phyloP scores from a whole-genome alignment of 2,113 vertebrate species.

The Emydocephalus ijimae region DNA sequence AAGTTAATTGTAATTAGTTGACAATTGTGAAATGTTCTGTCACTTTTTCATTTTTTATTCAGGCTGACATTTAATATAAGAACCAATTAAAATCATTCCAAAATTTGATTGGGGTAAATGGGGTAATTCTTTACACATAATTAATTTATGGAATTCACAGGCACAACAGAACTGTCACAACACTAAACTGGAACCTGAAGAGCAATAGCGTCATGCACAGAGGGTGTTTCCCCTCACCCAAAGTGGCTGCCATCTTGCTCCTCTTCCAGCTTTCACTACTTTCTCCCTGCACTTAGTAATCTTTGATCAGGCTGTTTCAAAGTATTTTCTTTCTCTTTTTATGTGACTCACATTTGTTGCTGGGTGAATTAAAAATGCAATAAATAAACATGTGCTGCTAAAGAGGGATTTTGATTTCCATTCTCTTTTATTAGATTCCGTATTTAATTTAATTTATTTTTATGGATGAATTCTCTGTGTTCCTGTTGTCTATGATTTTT shows the following conservation, averaged over 20 bases:
- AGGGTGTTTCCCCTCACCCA: neutral
- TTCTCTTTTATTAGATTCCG: neutral
- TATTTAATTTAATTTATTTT: neutral
- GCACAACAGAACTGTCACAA: neutral
- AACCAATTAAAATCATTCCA: neutral
- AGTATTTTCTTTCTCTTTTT: neutral
- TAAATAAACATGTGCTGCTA: neutral
- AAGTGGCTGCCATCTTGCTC: neutral
- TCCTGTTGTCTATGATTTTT: neutral
- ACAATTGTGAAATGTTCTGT: neutral
- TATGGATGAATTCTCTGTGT: neutral
- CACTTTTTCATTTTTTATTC: neutral
- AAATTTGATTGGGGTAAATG: neutral
- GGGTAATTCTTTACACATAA: neutral
- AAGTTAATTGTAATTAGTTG: conserved; percentile 2
- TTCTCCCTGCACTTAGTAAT: neutral
- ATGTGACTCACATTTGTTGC: neutral
- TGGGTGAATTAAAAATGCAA: neutral
- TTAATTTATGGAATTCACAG: neutral
- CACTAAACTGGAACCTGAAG: neutral
- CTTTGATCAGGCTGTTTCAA: neutral
- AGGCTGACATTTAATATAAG: neutral
- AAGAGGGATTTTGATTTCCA: neutral
- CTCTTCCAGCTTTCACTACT: neutral
- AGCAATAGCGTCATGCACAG: neutral